Evolutionary conservation across 2,888 invertebrate species (phyloP).

Genomic region (Pandemis heparana): DNA sequence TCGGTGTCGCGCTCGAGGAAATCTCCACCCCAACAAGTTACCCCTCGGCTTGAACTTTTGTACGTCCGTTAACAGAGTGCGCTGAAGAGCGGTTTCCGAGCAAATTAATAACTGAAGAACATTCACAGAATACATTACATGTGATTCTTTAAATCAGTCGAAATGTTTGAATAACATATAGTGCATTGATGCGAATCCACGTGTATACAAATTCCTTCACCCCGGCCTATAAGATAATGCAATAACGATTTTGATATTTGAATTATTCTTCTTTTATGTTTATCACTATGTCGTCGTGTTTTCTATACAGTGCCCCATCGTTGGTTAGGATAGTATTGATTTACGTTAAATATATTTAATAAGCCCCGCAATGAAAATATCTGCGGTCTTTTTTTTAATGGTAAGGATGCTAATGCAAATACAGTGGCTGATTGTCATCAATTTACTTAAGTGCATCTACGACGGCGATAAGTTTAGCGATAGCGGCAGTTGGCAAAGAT

Average conservation of each 20-base stretch:
- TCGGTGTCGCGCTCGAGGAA: conserved; percentile 56
- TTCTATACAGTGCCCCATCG: not conserved
- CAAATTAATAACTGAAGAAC: not conserved
- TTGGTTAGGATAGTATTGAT: not conserved
- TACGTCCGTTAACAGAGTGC: conserved; percentile 68
- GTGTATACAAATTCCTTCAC: not conserved
- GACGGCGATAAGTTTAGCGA: conserved; percentile 60
- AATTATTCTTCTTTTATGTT: not conserved
- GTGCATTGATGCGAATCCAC: not conserved
- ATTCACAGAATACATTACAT: too few relatives aligned
- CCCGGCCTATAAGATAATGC: too few relatives aligned
- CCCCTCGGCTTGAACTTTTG: conserved; percentile 57
- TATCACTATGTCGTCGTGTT: not conserved
- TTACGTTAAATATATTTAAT: conserved; percentile 36
- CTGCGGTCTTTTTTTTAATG: conserved; percentile 18
- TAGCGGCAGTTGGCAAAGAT: conserved; percentile 70
- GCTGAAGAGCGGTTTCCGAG: conserved; percentile 52
- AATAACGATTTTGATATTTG: not conserved
- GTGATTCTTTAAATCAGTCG: not conserved
- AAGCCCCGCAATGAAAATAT: conserved; percentile 25
- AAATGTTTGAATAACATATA: not conserved
- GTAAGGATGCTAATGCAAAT: conserved; percentile 26
- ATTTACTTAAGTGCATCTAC: conserved; percentile 62
- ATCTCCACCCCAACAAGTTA: conserved; percentile 51
- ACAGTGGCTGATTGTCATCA: conserved; percentile 56